phyloP scores from a whole-genome alignment of 2,888 invertebrate species.

The Diplazon laetatorius region DNA sequence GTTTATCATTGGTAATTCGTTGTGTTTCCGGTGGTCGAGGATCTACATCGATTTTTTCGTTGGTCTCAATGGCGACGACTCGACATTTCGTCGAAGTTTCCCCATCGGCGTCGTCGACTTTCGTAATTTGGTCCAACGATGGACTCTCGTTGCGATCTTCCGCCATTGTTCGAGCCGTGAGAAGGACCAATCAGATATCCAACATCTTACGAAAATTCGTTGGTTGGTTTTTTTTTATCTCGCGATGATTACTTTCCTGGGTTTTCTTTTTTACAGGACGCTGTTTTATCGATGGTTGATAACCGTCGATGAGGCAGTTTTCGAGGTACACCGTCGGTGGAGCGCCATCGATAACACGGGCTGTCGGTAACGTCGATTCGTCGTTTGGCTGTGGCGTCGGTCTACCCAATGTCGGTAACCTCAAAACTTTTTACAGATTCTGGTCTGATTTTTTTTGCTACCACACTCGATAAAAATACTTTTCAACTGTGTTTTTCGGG shows the following conservation, averaged over 20 bases:
- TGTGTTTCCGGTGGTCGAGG: background rate
- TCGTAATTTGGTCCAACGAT: background rate
- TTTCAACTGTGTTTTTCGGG: no score
- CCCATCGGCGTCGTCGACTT: slow-evolving; percentile 37
- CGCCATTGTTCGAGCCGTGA: slow-evolving; percentile 18
- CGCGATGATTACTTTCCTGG: background rate
- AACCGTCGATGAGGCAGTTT: background rate
- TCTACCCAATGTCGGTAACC: slow-evolving; percentile 37
- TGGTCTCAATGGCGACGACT: slow-evolving; percentile 54
- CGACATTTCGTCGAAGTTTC: slow-evolving; percentile 57
- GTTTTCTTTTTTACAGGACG: background rate
- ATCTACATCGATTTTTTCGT: slow-evolving; percentile 12
- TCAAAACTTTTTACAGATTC: background rate
- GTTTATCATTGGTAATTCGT: background rate
- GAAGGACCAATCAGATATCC: background rate
- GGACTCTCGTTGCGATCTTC: slow-evolving; percentile 39
- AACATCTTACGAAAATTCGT: slow-evolving; percentile 19
- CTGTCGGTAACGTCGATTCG: slow-evolving; percentile 13
- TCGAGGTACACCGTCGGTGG: background rate
- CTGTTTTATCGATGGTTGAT: slow-evolving; percentile 11
- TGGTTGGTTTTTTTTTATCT: background rate
- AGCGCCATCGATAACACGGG: slow-evolving; percentile 14
- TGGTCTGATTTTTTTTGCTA: background rate
- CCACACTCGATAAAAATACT: background rate
- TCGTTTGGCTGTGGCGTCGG: background rate